Conservation (phyloP, 2,113 vertebrate genomes). For the Anseranas semipalmata region DNA sequence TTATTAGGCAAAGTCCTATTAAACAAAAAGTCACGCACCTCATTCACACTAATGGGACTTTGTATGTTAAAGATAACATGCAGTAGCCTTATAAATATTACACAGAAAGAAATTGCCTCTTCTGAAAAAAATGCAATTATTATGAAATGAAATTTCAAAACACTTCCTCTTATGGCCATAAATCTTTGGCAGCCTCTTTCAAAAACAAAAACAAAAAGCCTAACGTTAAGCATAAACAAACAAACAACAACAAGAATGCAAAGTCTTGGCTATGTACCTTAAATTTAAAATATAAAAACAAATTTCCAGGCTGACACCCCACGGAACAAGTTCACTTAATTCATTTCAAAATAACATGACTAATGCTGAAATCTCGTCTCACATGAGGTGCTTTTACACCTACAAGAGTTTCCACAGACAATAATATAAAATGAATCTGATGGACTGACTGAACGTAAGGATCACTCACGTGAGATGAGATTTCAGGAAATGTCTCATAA, state of each 20-base stretch:
- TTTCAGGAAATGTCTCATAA: background rate
- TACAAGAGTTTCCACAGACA: background rate
- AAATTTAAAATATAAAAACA: background rate
- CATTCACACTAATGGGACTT: slow-evolving; percentile 50
- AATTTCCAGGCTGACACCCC: background rate
- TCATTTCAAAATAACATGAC: background rate
- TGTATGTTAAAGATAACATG: slow-evolving; percentile 57
- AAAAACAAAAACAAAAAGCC: background rate
- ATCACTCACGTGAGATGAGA: background rate
- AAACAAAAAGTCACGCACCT: slow-evolving; percentile 66
- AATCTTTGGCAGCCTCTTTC: background rate
- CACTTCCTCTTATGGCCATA: background rate
- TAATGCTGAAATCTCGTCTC: background rate
- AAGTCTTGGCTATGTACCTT: background rate
- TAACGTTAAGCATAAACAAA: background rate
- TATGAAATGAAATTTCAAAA: slow-evolving; percentile 35
- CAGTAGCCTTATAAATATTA: slow-evolving; percentile 23
- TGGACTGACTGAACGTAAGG: background rate
- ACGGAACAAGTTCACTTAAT: background rate
- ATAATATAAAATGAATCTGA: background rate
- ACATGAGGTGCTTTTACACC: background rate
- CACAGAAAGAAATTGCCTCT: slow-evolving; percentile 14
- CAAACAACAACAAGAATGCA: background rate
- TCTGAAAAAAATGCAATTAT: slow-evolving; percentile 18
- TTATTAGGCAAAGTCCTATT: slow-evolving; percentile 66